Evolutionary conservation across 30 jellyfish, hydroid and myxozoan species (phyloP), one percentile per base, ranked within the genome.

Genomic region (Pelagia noctiluca): DNA sequence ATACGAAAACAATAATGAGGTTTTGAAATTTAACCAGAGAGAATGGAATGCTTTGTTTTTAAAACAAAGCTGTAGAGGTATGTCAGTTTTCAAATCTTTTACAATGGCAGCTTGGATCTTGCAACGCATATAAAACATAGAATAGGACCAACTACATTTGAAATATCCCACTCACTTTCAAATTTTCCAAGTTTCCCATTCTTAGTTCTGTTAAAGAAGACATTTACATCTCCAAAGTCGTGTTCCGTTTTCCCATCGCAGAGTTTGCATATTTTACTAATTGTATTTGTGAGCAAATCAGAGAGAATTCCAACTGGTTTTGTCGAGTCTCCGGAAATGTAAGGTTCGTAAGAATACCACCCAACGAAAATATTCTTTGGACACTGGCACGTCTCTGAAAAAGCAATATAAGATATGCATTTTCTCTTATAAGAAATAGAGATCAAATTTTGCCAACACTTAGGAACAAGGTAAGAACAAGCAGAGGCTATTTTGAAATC

Each of bases 361-460:
- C 96, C 80, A 7, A 83, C 64, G 69, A 75, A 90, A 23, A 90
- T 70, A 36, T 73, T 66, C 49, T 29, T 49, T 0, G 97, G 97
- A 69, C 95, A 89, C 18, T 25, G 78, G 57, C 97, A 90, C 7
- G 97, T 83, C 48, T 90, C 97, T 90, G 3, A 12, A 30, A 42
- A 0, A n/a, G n/a, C n/a, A n/a, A n/a, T n/a, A n/a, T n/a, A n/a
- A n/a, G n/a, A n/a, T n/a, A n/a, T n/a, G n/a, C n/a, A n/a, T n/a
- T n/a, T n/a, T n/a, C n/a, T n/a, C n/a, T n/a, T n/a, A n/a, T n/a
- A n/a, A n/a, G n/a, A n/a, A n/a, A n/a, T n/a, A n/a, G n/a, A n/a
- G n/a, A n/a, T n/a, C n/a, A n/a, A n/a, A n/a, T n/a, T n/a, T n/a
- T n/a, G n/a, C n/a, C n/a, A n/a, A n/a, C n/a, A n/a, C n/a, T 1